These are phyloP conservation scores for Anguilla anguilla DNA, from an alignment of 2,797 vertebrate genomes.

Conservation along the genomic window DNA sequence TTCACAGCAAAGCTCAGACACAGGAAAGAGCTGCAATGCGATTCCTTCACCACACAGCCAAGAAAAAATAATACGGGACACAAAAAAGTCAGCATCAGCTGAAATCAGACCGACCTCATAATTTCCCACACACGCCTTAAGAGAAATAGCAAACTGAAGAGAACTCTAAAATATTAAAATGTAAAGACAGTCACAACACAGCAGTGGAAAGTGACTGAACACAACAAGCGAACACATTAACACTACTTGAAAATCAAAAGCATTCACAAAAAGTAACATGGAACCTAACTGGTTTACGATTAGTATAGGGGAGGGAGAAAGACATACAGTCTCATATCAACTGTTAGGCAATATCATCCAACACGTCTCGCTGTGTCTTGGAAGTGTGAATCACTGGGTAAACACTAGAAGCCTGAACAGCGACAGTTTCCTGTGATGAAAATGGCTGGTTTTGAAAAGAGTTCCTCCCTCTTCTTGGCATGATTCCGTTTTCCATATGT, in stretches of 20 bases:
- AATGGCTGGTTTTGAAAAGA: background rate
- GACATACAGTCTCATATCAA: background rate
- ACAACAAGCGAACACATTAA: background rate
- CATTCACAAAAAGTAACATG: background rate
- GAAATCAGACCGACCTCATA: background rate
- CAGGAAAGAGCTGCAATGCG: background rate
- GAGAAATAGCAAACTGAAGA: background rate
- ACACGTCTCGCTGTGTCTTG: background rate
- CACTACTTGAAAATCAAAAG: background rate
- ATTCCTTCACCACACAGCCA: background rate
- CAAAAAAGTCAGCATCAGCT: background rate
- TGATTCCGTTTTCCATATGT: slow-evolving; percentile 23
- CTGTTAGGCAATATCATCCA: background rate
- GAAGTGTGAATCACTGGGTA: background rate
- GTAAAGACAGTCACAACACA: background rate
- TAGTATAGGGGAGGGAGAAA: background rate
- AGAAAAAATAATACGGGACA: background rate
- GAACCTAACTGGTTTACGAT: background rate
- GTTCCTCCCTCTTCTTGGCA: background rate
- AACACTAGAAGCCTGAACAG: background rate
- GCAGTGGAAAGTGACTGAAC: background rate
- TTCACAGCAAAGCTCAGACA: slow-evolving; percentile 10
- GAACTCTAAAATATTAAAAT: background rate
- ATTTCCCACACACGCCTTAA: background rate
- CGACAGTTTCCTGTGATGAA: background rate